A percentile compares a stretch with the other conserved stretches of the same genome.
Conservation (phyloP, 2,113 vertebrate species). For the Dipodomys ordii region DNA sequence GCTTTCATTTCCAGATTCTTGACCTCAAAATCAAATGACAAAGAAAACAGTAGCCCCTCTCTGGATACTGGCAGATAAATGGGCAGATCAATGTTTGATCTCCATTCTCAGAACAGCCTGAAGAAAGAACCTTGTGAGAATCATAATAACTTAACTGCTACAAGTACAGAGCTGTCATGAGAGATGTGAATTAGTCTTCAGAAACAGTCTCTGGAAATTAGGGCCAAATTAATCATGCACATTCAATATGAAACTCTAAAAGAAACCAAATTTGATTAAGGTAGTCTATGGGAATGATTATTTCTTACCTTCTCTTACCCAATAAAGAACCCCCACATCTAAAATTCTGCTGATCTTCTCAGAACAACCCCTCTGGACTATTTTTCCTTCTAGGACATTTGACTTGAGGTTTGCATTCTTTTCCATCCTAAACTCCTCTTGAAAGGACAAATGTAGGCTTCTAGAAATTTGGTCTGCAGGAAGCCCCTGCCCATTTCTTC, state of each 20-base stretch:
- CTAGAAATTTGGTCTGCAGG: not conserved
- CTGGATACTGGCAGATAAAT: not conserved
- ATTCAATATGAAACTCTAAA: not conserved
- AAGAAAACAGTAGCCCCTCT: not conserved
- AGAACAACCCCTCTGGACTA: not conserved
- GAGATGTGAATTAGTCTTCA: not conserved
- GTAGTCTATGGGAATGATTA: not conserved
- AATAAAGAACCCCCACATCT: not conserved
- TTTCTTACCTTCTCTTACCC: not conserved
- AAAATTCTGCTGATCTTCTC: not conserved
- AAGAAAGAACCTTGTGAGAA: not conserved
- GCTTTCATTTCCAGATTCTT: not conserved
- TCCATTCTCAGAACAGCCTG: not conserved
- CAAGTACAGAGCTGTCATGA: not conserved
- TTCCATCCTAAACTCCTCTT: not conserved
- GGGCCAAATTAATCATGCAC: not conserved
- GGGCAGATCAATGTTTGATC: not conserved
- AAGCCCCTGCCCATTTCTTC: not conserved
- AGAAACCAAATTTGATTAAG: not conserved
- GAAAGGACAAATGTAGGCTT: not conserved
- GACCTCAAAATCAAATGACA: not conserved
- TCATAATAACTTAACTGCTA: not conserved
- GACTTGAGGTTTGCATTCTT: not conserved
- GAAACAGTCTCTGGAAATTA: not conserved
- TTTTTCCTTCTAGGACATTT: not conserved